Conservation (phyloP, 2,113 vertebrate genomes). For the Trogon melanurus region DNA sequence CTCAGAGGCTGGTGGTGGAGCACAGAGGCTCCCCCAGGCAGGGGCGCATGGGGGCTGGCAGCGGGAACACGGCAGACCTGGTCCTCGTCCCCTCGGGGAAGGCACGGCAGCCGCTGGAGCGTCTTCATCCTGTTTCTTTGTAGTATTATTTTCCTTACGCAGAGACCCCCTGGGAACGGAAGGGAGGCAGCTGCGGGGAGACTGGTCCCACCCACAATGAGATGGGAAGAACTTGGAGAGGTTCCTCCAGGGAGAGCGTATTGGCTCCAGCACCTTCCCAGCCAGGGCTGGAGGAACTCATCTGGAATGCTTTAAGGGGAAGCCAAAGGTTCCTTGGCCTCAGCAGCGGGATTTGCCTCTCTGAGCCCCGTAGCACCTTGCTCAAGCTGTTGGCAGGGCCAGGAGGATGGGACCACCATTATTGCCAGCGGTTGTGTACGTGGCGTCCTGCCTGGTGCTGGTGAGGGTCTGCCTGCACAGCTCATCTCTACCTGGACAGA, state of each 20-base stretch:
- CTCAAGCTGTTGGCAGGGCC: neutral
- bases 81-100: neutral
- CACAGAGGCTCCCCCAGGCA: neutral
- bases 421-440: neutral
- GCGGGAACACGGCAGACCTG: neutral
- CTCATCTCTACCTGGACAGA: neutral
- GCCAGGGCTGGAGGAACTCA: neutral
- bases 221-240: neutral
- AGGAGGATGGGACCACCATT: neutral
- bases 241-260: neutral
- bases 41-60: neutral
- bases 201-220: neutral
- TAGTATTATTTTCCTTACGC: neutral
- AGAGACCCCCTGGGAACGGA: neutral
- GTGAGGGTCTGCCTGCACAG: neutral
- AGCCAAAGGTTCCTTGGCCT: neutral
- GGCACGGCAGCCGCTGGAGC: neutral
- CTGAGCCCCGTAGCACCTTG: neutral
- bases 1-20: neutral
- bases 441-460: neutral
- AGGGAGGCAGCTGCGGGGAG: neutral
- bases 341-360: neutral
- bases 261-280: accelerated
- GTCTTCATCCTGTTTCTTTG: neutral
- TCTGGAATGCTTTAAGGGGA: neutral